Base-by-base conservation (phyloP, 2,113 vertebrate genomes). In the Psephotus haematonotus region DNA sequence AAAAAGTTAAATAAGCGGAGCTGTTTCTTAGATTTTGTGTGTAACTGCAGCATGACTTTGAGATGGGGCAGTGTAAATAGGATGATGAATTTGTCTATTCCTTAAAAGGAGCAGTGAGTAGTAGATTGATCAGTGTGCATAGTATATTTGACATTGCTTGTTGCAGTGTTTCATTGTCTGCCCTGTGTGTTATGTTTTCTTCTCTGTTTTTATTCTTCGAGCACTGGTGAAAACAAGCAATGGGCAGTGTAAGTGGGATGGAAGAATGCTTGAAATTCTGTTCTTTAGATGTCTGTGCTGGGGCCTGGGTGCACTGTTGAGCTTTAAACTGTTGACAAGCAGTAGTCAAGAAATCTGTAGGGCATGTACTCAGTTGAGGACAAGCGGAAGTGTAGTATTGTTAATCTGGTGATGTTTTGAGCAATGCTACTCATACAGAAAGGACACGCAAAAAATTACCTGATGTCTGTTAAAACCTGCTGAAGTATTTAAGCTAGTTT, bases 371-470 rank as follows among this genome's bases (percentile, higher is more conserved):
- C 25, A 10, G 13, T 6, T 68, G 37, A 60, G 52, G 24, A 19
- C 29, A 47, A 76, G 3, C 1, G 18, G 37, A 18, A 24, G 13
- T 23, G 0, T 41, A 17, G 29, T 35, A 3, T 16, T 20, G 25
- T 60, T 84, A 13, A 22, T 67, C 37, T 65, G 23, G 10, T 68
- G 43, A 6, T 24, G 43, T 8, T 82, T 43, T 79, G 31, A 46
- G 53, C 28, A 12, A 0, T 41, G 22, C 11, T n/a, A 18, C 9
- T 70, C 0, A 0, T 11, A 0, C 2, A 3, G 37, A 68, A 75
- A 63, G n/a, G 25, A 16, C 29, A 47, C 28, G 31, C 17, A 39
- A 13, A 52, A 78, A 35, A 11, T 44, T 68, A 41, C 27, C 11
- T n/a, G 3, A 7, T 0, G 2, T 43, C 49, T 64, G 0, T 31